A percentile compares a stretch with the other conserved stretches of the same genome.
Evolutionary conservation across 1,140 invertebrate genomes (phyloP).

Genomic region (Drosophila arawakana): DNA sequence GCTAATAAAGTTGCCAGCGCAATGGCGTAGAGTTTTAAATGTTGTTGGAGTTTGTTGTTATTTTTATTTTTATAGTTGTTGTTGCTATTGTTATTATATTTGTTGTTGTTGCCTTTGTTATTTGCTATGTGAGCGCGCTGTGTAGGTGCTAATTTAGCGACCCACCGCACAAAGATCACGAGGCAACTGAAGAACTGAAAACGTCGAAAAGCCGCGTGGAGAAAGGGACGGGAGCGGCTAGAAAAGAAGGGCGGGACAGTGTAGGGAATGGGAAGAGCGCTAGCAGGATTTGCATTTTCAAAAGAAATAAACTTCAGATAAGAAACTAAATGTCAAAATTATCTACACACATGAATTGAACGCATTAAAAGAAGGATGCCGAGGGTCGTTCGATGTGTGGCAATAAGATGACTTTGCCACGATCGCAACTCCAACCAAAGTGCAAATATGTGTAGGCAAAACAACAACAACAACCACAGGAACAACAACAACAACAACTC

Average conservation of each 20-base stretch:
- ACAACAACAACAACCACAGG: conserved; percentile 33
- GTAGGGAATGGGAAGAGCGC: not conserved
- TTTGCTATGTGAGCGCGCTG: conserved; percentile 17
- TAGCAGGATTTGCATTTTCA: conserved; percentile 59
- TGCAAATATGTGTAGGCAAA: conserved; percentile 74
- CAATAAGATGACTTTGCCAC: conserved; percentile 6
- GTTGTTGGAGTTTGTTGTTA: not conserved
- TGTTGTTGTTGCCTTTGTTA: conserved; percentile 18
- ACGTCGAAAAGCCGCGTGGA: not conserved
- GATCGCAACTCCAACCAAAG: conserved; percentile 56
- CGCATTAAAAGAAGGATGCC: conserved; percentile 44
- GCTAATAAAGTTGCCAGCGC: conserved; percentile 73
- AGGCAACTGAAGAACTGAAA: not conserved
- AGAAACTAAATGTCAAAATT: conserved; percentile 78
- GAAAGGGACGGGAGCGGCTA: not conserved
- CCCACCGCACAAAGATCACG: conserved; percentile 39
- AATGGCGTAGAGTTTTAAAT: conserved; percentile 4
- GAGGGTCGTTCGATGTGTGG: conserved; percentile 10
- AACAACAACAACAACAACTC: not conserved
- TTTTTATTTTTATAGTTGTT: conserved; percentile 1
- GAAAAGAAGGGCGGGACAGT: too few species aligned
- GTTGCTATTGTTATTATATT: conserved; percentile 8
- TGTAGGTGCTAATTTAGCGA: conserved; percentile 76
- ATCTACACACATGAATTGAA: conserved; percentile 70
- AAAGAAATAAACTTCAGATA: conserved; percentile 73